Evolutionary conservation across 1,140 invertebrate genomes (phyloP).

Genomic region (Calephelis virginiensis): DNA sequence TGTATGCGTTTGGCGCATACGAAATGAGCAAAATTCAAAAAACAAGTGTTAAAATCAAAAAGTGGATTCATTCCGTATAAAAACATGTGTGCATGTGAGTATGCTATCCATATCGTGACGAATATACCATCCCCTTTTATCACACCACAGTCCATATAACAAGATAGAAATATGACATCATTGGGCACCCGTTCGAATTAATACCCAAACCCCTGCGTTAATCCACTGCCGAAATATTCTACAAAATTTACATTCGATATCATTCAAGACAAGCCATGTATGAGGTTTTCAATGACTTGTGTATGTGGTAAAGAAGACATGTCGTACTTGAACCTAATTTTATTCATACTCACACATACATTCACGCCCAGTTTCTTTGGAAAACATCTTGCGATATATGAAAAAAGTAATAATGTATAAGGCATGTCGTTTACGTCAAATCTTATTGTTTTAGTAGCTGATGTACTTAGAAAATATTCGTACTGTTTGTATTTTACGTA

Average conservation of each 20-base stretch:
- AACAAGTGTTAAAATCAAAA: no score
- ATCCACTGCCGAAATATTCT: conserved; percentile 8
- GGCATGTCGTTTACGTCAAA: no score
- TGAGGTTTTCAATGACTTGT: neutral
- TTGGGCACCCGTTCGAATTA: conserved; percentile 3
- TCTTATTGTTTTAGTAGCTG: no score
- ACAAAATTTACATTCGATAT: conserved; percentile 13
- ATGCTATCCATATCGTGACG: neutral
- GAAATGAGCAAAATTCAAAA: no score
- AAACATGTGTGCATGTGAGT: neutral
- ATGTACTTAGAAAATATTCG: no score
- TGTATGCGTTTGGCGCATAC: no score
- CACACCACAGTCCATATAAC: conserved; percentile 12
- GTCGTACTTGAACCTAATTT: neutral
- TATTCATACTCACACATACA: no score
- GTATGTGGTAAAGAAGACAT: neutral
- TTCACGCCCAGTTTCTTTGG: no score
- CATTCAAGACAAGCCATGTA: conserved; percentile 7
- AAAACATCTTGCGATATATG: no score
- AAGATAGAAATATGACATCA: conserved; percentile 1
- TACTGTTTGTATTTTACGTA: no score
- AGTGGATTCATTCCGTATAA: no score
- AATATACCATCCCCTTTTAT: neutral
- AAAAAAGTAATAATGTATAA: no score
- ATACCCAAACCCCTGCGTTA: conserved; percentile 1